Conservation (phyloP, 2,113 vertebrate species). For the Percina caprodes region DNA sequence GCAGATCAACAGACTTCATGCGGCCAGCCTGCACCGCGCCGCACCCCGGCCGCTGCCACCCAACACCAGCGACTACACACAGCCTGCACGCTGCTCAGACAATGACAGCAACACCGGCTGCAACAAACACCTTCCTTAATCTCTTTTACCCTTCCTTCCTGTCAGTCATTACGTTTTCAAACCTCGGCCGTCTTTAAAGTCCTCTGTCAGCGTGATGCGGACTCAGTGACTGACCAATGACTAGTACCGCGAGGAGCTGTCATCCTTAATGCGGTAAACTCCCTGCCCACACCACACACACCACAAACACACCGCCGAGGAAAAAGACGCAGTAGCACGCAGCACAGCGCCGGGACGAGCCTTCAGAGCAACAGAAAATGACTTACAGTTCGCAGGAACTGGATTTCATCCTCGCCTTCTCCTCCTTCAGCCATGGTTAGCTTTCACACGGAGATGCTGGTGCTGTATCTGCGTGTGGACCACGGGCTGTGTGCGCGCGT, state of each 20-base stretch:
- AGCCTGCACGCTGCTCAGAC: conserved; percentile 8
- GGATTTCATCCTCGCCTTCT: conserved; percentile 92
- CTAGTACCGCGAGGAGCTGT: conserved; percentile 42
- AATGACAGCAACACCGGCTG: neutral
- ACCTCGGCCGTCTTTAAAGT: conserved; percentile 3
- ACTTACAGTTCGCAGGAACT: conserved; percentile 93
- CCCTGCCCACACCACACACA: conserved; percentile 11
- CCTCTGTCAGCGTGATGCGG: conserved; percentile 33
- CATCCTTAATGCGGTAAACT: conserved; percentile 72
- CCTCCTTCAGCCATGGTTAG: conserved; percentile 89
- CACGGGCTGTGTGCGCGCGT: conserved; percentile 3
- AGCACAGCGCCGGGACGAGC: neutral
- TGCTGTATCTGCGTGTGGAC: conserved; percentile 8
- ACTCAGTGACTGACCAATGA: conserved; percentile 22
- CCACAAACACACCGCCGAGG: neutral
- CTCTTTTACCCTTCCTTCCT: neutral
- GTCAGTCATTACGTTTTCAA: neutral
- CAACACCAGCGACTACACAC: conserved; percentile 33
- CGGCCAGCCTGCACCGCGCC: conserved; percentile 67
- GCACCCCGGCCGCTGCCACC: conserved; percentile 59
- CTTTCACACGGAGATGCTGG: conserved; percentile 26
- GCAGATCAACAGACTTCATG: conserved; percentile 51
- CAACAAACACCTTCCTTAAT: neutral
- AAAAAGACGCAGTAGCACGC: conserved; percentile 31
- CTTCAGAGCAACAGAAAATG: neutral